Percentiles rank a stretch among this genome's conserved stretches.
phyloP scores from a whole-genome alignment of 2,888 invertebrate species.

The Vesta saturnalis region DNA sequence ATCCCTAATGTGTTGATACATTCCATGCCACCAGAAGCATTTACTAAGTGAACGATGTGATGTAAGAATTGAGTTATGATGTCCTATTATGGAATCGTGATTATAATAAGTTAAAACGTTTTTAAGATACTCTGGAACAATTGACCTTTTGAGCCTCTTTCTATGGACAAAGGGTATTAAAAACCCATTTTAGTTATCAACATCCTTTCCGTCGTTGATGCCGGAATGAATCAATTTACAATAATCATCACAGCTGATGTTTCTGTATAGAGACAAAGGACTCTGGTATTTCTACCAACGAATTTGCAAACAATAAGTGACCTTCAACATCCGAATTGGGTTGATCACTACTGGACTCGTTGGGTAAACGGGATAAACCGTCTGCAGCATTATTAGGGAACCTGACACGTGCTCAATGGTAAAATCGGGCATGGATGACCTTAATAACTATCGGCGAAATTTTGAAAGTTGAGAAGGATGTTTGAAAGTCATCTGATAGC shows the following conservation, averaged over 20 bases:
- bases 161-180: not conserved
- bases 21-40: not conserved
- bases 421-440: not conserved
- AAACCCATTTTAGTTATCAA: not conserved
- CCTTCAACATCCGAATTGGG: too few species aligned
- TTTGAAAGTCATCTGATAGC: constrained; percentile 4
- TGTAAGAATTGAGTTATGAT: not conserved
- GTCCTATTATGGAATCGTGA: constrained; percentile 5
- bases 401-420: not conserved
- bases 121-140: not conserved
- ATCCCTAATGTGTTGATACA: not conserved
- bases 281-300: not conserved
- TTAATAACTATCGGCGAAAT: constrained; percentile 4
- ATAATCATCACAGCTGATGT: constrained; percentile 2
- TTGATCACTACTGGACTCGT: not conserved
- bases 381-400: not conserved
- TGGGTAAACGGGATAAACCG: not conserved
- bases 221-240: not conserved
- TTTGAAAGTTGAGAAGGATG: constrained; percentile 7
- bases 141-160: not conserved
- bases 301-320: not conserved
- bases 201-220: not conserved
- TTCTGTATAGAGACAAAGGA: constrained; percentile 8
- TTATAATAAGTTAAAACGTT: not conserved
- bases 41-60: not conserved